These are phyloP conservation scores for Lytechinus variegatus DNA, from an alignment of 35 echinoderm and acorn worm species.

Conservation along the genomic window DNA sequence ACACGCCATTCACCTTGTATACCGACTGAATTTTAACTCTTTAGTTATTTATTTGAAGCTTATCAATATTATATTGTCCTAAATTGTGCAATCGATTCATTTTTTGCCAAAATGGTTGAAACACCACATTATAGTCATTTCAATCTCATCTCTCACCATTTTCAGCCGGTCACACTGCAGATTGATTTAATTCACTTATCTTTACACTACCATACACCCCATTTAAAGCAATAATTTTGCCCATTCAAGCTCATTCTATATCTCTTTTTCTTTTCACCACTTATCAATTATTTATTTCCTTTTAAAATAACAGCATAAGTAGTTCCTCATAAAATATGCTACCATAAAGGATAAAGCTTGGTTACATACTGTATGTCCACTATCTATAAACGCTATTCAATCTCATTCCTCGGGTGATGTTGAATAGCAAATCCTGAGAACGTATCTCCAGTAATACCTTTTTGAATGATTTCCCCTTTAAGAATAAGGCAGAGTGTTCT, in stretches of 20 bases:
- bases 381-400: background rate
- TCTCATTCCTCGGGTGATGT: background rate
- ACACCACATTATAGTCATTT: background rate
- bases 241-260: background rate
- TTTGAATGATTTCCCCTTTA: background rate
- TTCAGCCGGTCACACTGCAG: background rate
- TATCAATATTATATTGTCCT: background rate
- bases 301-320: background rate
- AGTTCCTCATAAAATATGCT: background rate
- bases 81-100: background rate
- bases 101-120: background rate
- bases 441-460: background rate
- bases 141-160: slow-evolving; percentile 12
- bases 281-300: background rate
- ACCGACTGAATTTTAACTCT: background rate
- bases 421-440: background rate
- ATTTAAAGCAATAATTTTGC: background rate
- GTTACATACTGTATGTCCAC: background rate
- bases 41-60: background rate
- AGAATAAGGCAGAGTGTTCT: background rate
- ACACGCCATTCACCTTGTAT: background rate
- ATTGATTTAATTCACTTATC: background rate
- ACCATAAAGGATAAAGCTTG: background rate
- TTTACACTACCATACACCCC: background rate
- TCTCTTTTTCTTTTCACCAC: background rate